phyloP scores from a whole-genome alignment of 2,797 vertebrate genomes.

The Rhinophrynus dorsalis region DNA sequence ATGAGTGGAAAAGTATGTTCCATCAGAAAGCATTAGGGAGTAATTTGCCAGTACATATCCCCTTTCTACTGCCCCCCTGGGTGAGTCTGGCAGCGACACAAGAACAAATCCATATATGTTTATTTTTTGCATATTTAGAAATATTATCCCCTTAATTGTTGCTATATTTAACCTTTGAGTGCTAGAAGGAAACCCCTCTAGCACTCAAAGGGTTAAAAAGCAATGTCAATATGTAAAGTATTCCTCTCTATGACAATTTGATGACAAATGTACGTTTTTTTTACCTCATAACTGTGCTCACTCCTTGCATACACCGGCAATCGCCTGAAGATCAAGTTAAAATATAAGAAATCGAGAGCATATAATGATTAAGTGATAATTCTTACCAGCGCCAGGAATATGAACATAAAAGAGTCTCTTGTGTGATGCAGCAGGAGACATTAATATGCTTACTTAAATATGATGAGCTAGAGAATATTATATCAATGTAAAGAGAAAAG shows the following conservation, averaged over 20 bases:
- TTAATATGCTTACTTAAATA: conserved; percentile 33
- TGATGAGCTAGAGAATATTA: conserved; percentile 46
- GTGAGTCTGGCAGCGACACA: too few species aligned
- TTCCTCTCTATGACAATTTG: neutral
- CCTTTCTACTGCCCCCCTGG: too few species aligned
- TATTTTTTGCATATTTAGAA: too few species aligned
- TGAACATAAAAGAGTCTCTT: conserved; percentile 42
- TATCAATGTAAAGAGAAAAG: conserved; percentile 38
- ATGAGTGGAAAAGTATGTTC: too few species aligned
- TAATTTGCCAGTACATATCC: too few species aligned
- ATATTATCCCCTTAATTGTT: too few species aligned
- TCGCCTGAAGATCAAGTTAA: conserved; percentile 20
- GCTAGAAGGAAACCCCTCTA: too few species aligned
- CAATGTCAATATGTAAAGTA: too few species aligned
- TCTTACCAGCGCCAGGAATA: conserved; percentile 39
- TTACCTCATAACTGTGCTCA: conserved; percentile 23
- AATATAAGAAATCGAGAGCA: conserved; percentile 18
- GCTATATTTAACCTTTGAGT: too few species aligned
- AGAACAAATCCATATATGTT: too few species aligned
- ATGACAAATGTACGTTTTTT: conserved; percentile 12
- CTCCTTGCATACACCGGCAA: neutral
- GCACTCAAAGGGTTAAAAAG: too few species aligned
- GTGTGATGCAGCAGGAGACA: conserved; percentile 43
- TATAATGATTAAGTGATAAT: conserved; percentile 45
- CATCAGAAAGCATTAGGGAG: too few species aligned